Evolutionary conservation across 2,888 invertebrate species (phyloP), one percentile per base, ranked within the genome.

Genomic region (Brenthis daphne): DNA sequence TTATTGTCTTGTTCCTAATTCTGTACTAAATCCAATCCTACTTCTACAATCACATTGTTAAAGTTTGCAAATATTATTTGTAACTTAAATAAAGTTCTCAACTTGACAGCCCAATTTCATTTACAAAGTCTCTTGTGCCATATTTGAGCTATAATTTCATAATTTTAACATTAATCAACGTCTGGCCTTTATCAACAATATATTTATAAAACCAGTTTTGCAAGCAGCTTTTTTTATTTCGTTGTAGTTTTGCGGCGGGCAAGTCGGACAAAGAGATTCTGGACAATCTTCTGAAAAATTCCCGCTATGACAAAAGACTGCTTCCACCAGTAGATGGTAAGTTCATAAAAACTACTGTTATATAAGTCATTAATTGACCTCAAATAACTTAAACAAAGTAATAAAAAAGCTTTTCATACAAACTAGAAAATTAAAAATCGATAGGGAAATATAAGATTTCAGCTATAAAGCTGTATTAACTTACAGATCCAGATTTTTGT

Each of bases 181-280:
- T 8, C 11, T 43, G 11, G 2, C 11, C 0, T 8, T 11, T 43
- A 43, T 11, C 8, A 43, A 43, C 11, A 54, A n/a, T 51, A 14
- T 16, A 51, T 16, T 53, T 14, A n/a, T 53, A 53, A 51, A 53
- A n/a, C 51, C n/a, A n/a, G 8, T 11, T 50, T 60, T 13, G 16
- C n/a, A 13, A 11, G 2, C 37, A 43, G 37, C 6, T 37, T 43
- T 29, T 11, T 60, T 50, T 50, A n/a, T 50, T 53, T 63, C 51
- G 14, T 94, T 94, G 68, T 94, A 97, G 97, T 93, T 97, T 97
- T 92, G 97, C 96, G 90, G 97, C 97, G 92, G 97, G 97, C 82
- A 97, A 97, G 94, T 97, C 97, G 88, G 97, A 97, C 94, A 97
- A 97, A 93, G 97, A 97, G 93, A 97, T 97, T 89, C 94, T 98